Conservation (phyloP, 1,140 invertebrate species). For the Drosophila ficusphila region DNA sequence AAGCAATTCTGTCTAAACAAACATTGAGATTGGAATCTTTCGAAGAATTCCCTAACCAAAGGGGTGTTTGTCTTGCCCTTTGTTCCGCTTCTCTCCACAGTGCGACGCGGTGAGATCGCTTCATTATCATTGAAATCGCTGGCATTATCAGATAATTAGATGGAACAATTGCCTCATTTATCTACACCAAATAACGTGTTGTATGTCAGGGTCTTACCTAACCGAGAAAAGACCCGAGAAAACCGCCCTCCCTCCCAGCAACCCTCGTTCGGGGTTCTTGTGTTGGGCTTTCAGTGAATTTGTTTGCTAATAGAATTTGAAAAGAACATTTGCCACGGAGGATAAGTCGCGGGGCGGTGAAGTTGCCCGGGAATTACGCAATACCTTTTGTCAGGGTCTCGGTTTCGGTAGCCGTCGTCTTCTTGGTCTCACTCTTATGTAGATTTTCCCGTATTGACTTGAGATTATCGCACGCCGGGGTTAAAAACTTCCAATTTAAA, state of each 20-base stretch:
- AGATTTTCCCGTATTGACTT: constrained; percentile 56
- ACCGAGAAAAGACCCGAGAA: constrained; percentile 18
- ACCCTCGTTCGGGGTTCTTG: constrained; percentile 8
- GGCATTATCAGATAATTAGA: constrained; percentile 53
- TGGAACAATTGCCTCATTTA: constrained; percentile 55
- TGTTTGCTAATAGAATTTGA: constrained; percentile 78
- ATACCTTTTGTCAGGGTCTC: constrained; percentile 37
- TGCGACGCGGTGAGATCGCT: constrained; percentile 36
- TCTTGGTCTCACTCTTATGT: constrained; percentile 32
- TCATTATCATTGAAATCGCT: constrained; percentile 48
- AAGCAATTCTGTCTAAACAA: constrained; percentile 42
- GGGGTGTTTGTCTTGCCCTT: constrained; percentile 21
- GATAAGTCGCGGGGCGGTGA: constrained; percentile 24
- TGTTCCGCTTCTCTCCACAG: constrained; percentile 6
- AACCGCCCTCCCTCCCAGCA: constrained; percentile 1
- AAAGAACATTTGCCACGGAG: constrained; percentile 68
- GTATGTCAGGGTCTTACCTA: constrained; percentile 35
- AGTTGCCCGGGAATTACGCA: constrained; percentile 31
- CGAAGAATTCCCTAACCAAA: constrained; percentile 9
- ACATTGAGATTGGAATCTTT: constrained; percentile 41
- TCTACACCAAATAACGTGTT: constrained; percentile 56
- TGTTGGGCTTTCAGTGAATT: constrained; percentile 57
- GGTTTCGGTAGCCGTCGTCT: constrained; percentile 6
- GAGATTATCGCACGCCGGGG: constrained; percentile 77
- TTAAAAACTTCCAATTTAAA: constrained; percentile 82